Base-by-base conservation (phyloP, 2,888 invertebrate genomes). In the Athalia rosae region DNA sequence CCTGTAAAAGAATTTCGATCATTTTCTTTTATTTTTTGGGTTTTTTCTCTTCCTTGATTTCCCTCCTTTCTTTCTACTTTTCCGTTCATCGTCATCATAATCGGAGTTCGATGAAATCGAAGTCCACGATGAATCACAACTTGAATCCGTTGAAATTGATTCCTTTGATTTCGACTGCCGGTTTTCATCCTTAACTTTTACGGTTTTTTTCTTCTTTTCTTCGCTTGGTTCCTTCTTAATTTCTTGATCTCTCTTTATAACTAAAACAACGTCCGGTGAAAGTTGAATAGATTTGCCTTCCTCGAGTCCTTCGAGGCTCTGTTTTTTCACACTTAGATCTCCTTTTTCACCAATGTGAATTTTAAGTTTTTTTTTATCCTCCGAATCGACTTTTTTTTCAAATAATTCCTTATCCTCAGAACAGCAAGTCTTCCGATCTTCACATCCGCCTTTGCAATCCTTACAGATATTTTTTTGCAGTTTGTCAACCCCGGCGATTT, bases 351-450 rank as follows among this genome's bases (percentile, higher is more conserved):
- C 71, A 9, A 71, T 71, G 50, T 56, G 71, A 13, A 73, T 61
- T 78, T 81, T 82, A 69, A 83, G 83, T 84, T 87, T 85, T 84
- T 85, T 85, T 84, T 86, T 84, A 77, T 43, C 83, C 77, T 79
- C 83, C 0, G 71, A 79, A 0, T 45, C 59, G 76, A 13, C 71
- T 15, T 41, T 28, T 6, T 7, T 53, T 53, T 15, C 45, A 45
- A 69, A n/a, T n/a, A 11, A 41, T 8, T 28, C 67, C 48, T 28
- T 28, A 15, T 11, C 67, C n/a, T 50, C 13, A 66, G 7, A 6
- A 15, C 8, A 4, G 15, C 64, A 64, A n/a, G n/a, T 43, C 47
- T 47, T 13, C 45, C 7, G 4, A 13, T 13, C 47, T 47, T 15
- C 47, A 47, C 67, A 50, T 28, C 6, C 48, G 9, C 5, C 67